Evolutionary conservation across 2,888 invertebrate genomes (phyloP).

Genomic region (Drosophila suboccidentalis): DNA sequence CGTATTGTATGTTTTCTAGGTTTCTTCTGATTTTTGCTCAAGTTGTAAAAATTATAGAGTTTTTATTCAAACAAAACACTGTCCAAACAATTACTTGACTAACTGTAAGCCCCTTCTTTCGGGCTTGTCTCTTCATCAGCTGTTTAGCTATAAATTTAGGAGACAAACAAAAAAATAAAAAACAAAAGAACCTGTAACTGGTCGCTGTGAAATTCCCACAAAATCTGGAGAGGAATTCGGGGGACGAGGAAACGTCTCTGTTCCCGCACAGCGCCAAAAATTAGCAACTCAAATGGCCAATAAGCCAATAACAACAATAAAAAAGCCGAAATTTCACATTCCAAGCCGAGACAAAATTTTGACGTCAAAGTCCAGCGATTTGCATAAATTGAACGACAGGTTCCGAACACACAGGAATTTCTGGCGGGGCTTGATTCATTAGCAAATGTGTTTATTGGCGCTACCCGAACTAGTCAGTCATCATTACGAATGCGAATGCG

Average conservation of each 20-base stretch:
- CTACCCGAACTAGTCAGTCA: slow-evolving; percentile 68
- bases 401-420: slow-evolving; percentile 69
- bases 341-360: slow-evolving; percentile 64
- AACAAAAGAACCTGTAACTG: slow-evolving; percentile 28
- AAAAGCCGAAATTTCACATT: slow-evolving; percentile 77
- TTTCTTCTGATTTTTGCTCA: too few relatives aligned
- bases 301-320: slow-evolving; percentile 23
- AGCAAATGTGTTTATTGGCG: slow-evolving; percentile 65
- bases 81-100: neutral
- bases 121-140: slow-evolving; percentile 34
- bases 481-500: slow-evolving; percentile 28
- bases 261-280: slow-evolving; percentile 39
- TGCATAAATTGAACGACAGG: slow-evolving; percentile 57
- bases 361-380: slow-evolving; percentile 81
- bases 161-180: slow-evolving; percentile 1
- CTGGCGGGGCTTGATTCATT: slow-evolving; percentile 74
- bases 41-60: too few relatives aligned
- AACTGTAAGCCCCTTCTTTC: slow-evolving; percentile 1
- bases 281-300: slow-evolving; percentile 58
- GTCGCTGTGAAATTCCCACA: slow-evolving; percentile 67
- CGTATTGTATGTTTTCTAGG: too few relatives aligned
- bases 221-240: slow-evolving; percentile 18
- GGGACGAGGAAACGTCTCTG: neutral
- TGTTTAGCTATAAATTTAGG: slow-evolving; percentile 47
- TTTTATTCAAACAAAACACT: too few relatives aligned